Conservation (phyloP, 2,888 invertebrate genomes). For the Drosophila mulleri region DNA sequence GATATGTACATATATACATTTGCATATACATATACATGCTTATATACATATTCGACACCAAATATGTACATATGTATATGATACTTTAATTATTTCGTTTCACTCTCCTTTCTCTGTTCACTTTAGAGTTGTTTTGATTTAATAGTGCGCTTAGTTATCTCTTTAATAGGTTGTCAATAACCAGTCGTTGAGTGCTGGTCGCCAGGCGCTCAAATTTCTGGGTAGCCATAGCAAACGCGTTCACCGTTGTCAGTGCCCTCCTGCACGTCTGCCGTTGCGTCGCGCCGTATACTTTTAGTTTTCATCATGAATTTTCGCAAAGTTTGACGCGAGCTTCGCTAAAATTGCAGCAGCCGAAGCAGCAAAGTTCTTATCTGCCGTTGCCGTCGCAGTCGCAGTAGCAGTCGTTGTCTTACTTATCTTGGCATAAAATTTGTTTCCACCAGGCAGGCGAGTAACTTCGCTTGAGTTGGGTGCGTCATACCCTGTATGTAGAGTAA, state of each 20-base stretch:
- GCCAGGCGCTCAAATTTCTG: conserved; percentile 28
- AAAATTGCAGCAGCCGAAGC: conserved; percentile 60
- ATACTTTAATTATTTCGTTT: conserved; percentile 2
- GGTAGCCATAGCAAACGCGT: conserved; percentile 44
- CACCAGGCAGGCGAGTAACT: conserved; percentile 54
- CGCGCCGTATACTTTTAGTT: conserved; percentile 69
- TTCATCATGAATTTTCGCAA: conserved; percentile 75
- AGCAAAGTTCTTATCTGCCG: conserved; percentile 68
- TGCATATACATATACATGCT: not conserved
- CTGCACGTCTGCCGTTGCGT: conserved; percentile 19
- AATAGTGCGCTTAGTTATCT: conserved; percentile 61
- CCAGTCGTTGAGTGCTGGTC: conserved; percentile 51
- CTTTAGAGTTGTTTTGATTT: conserved; percentile 61
- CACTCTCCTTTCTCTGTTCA: conserved; percentile 8
- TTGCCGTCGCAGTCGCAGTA: conserved; percentile 32
- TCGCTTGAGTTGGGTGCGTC: conserved; percentile 27
- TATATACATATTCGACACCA: not conserved
- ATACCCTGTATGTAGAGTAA: conserved; percentile 4
- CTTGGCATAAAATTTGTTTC: conserved; percentile 82
- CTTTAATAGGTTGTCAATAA: conserved; percentile 79
- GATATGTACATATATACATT: too few species aligned
- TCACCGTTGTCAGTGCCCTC: conserved; percentile 36
- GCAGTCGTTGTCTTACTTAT: conserved; percentile 72
- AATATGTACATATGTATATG: not conserved
- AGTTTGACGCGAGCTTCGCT: conserved; percentile 52